Conservation (phyloP, 2,888 invertebrate species). For the Eremobia ochroleuca region DNA sequence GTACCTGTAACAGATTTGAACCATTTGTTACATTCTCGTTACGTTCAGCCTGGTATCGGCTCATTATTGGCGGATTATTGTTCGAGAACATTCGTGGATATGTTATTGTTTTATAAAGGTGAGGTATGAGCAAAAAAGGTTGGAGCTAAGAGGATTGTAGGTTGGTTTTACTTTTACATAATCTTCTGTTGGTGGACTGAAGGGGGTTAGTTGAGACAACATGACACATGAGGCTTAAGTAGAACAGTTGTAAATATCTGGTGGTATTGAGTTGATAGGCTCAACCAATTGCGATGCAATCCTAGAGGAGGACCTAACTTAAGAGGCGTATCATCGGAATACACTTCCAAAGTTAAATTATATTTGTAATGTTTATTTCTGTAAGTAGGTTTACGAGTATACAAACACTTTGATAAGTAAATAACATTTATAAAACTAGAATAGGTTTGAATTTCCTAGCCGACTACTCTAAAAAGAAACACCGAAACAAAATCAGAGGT, state of each 20-base stretch:
- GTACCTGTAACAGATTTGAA: constrained; percentile 68
- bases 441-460: background rate
- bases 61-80: constrained; percentile 60
- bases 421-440: background rate
- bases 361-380: background rate
- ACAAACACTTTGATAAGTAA: background rate
- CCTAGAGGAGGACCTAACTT: background rate
- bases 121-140: constrained; percentile 22
- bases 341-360: background rate
- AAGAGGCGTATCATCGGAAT: background rate
- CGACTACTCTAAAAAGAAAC: background rate
- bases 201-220: background rate
- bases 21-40: constrained; percentile 61
- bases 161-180: constrained; percentile 40
- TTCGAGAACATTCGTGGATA: constrained; percentile 30
- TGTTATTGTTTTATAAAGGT: constrained; percentile 44
- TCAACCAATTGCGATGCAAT: background rate
- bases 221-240: background rate
- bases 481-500: no score
- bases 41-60: constrained; percentile 49
- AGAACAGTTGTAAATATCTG: background rate
- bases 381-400: background rate
- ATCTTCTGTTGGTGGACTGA: constrained; percentile 16
- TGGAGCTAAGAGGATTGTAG: constrained; percentile 17
- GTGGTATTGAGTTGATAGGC: background rate